Evolutionary conservation across 1,140 invertebrate genomes (phyloP), one percentile per base, ranked within the genome.

Genomic region (Heliconius hermathena): DNA sequence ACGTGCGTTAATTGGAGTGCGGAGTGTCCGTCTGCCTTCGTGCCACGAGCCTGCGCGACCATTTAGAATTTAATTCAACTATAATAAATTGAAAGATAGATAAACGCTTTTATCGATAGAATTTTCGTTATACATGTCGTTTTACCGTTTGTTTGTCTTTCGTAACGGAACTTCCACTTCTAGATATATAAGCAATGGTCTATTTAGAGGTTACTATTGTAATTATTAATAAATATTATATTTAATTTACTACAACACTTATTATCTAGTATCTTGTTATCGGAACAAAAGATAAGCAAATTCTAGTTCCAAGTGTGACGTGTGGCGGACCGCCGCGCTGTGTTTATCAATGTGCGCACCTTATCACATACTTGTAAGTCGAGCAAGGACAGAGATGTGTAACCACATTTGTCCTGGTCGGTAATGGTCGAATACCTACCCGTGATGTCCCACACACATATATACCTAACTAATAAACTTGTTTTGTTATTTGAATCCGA

Each of bases 1-100:
- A 92, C 88, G 90, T 83, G 85, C 88, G 89, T 89, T 92, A 92
- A 93, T 92, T 91, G 90, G 88, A 89, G 87, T 87, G 89, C 89
- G 81, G 89, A 90, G 86, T 85, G 89, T 86, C 87, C 90, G 86
- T 80, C 84, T 90, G 88, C 91, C 87, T 91, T 88, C 87, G 82
- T 81, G 89, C 90, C 91, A 92, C 91, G 90, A 90, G 90, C 87
- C 87, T 85, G 82, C 79, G 80, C 73, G 79, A 81, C 20, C 18
- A 3, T 36, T 38, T 88, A 87, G 81, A 87, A 90, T 87, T 87
- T 87, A 81, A 89, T 87, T 87, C 86, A 83, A 83, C 83, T 84
- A 88, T 81, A 87, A 85, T 87, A 85, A 86, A 87, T 87, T 87
- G 88, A 85, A 84, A 87, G 20, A 81, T 82, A 75, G 82, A 80